phyloP scores from a whole-genome alignment of 2,888 invertebrate species.

The Thera britannica region DNA sequence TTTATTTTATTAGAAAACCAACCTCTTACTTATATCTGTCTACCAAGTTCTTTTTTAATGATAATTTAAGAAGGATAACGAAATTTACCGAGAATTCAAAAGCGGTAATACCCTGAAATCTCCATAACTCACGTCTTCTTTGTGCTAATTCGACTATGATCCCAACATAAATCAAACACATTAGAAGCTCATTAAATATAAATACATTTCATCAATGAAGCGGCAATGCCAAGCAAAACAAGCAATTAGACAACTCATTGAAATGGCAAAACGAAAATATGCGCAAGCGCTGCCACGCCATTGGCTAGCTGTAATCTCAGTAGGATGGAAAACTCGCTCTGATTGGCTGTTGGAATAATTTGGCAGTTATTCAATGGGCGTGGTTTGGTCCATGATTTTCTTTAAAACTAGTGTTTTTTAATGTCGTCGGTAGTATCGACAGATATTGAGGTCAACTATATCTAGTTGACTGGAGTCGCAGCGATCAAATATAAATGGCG shows the following conservation, averaged over 20 bases:
- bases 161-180: constrained; percentile 40
- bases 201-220: constrained; percentile 54
- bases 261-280: constrained; percentile 70
- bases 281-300: constrained; percentile 70
- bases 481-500: constrained; percentile 31
- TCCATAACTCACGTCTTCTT: constrained; percentile 54
- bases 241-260: constrained; percentile 70
- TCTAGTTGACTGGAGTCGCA: constrained; percentile 26
- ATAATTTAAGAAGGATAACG: not conserved
- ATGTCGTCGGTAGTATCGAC: constrained; percentile 31
- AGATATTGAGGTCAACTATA: constrained; percentile 31
- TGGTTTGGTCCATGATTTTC: constrained; percentile 46
- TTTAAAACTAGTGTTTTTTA: constrained; percentile 34
- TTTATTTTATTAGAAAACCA: too few species aligned
- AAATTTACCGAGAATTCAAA: constrained; percentile 33
- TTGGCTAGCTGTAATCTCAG: constrained; percentile 62
- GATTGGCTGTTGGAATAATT: constrained; percentile 65
- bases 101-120: constrained; percentile 14
- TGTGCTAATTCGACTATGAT: constrained; percentile 40
- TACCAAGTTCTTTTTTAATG: not conserved
- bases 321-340: constrained; percentile 45
- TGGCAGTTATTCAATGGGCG: constrained; percentile 78
- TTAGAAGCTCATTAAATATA: constrained; percentile 44
- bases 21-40: not conserved
- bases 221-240: constrained; percentile 67